Base-by-base conservation (phyloP, 2,888 invertebrate genomes). In the Thyatira batis region DNA sequence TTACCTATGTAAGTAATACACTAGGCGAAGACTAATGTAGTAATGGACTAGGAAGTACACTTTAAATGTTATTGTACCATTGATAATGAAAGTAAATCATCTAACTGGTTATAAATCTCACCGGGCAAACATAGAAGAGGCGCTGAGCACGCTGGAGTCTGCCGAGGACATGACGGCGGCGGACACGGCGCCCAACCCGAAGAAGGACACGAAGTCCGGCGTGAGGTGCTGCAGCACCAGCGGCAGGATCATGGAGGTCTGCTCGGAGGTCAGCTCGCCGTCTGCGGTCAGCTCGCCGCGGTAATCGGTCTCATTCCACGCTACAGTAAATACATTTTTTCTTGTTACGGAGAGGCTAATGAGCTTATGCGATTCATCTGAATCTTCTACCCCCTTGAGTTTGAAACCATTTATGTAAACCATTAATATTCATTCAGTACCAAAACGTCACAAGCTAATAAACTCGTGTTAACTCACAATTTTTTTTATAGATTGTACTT, bases 101-200 rank as follows among this genome's bases (percentile, higher is more conserved):
- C n/a, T n/a, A n/a, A n/a, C n/a, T n/a, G n/a, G n/a, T n/a, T n/a
- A n/a, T n/a, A n/a, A n/a, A 9, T 4, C 11, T 54, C 27, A 92
- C 92, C 92, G 95, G 60, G 99, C 99, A 82, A 99, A 99, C 99
- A 99, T 99, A 25, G 99, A 98, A 69, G 98, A 98, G 2, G 99
- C 99, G 20, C 99, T 98, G 20, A 99, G 94, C 50, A 99, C 98
- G 69, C 99, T 99, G 52, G 99, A 99, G 89, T 99, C 99, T 0
- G 99, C 99, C 0, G 99, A 99, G 33, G 99, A 99, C 99, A 99
- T 99, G 63, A 99, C 99, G 20, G 99, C 99, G 0, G 99, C 99
- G 0, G 99, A 99, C 6, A 99, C 98, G 6, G 99, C 99, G 0
- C 99, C 99, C 63, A 99, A 94, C 6, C 99, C 99, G 81, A 99